phyloP scores from a whole-genome alignment of 2,888 invertebrate species.

The Glaucopsyche alexis region DNA sequence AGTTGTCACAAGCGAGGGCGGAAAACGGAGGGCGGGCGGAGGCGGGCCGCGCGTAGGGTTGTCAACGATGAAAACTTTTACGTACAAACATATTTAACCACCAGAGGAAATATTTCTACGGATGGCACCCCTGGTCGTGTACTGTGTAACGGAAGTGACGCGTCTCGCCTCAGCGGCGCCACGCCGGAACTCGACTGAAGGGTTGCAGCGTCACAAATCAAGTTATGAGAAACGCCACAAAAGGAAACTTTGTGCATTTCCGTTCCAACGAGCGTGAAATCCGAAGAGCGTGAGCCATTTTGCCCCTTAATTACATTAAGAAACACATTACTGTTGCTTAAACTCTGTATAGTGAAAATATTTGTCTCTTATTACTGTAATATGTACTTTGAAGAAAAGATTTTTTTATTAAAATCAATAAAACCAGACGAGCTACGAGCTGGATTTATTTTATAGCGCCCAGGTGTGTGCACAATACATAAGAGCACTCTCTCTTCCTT shows the following conservation, averaged over 20 bases:
- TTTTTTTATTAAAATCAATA: no score
- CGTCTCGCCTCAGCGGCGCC: slow-evolving; percentile 76
- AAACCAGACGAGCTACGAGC: no score
- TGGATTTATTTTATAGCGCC: no score
- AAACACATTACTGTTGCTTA: slow-evolving; percentile 45
- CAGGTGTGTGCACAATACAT: no score
- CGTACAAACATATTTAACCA: not conserved
- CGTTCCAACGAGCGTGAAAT: slow-evolving; percentile 74
- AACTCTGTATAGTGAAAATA: not conserved
- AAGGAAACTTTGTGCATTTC: slow-evolving; percentile 80
- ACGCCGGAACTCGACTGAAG: slow-evolving; percentile 70
- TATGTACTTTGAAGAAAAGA: no score
- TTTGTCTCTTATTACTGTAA: not conserved
- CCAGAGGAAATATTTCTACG: not conserved
- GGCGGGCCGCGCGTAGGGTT: not conserved
- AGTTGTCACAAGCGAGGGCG: slow-evolving; percentile 1
- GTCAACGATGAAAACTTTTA: not conserved
- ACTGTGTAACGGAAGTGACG: slow-evolving; percentile 58
- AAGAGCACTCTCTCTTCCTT: no score
- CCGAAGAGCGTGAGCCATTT: slow-evolving; percentile 49
- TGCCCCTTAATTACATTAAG: slow-evolving; percentile 48
- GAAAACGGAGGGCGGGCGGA: slow-evolving; percentile 9
- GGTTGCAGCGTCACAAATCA: slow-evolving; percentile 79
- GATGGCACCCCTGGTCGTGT: slow-evolving; percentile 32
- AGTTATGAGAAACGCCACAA: slow-evolving; percentile 78